Base-by-base conservation (phyloP, 2,888 invertebrate species). In the Lypha dubia region DNA sequence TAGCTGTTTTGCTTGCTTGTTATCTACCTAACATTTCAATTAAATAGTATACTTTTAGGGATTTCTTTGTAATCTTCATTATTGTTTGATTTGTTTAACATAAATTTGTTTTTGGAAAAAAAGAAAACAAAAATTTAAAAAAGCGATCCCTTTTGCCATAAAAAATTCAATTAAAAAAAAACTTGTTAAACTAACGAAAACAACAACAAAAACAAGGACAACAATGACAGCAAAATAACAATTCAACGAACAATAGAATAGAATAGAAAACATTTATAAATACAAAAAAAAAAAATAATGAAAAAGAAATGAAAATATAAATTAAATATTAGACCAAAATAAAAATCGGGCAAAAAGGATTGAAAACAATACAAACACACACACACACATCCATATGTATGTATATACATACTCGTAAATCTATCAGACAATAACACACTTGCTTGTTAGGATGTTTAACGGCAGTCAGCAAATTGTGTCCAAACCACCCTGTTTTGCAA, bases 81-180 rank as follows among this genome's bases (percentile, higher is more conserved):
- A 38, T 70, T 81, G 67, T 68, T 65, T 68, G 83, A 68, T 77
- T 73, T 63, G 77, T 73, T 83, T 24, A 74, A 79, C 67, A 83
- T 77, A 74, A 83, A 83, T 82, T 82, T 68, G 35, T 32, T 44
- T 38, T 81, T 53, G 60, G 24, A 41, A 60, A 51, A 41, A 28
- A 46, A 20, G 17, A 51, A 53, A 24, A 35, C 15, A 44, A 24
- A n/a, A 0, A 20, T 13, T 17, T 17, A 20, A 28, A 44, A 73
- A 60, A 24, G 4, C 2, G 17, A 75, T 58, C 58, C 70, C 75
- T 75, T 71, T 76, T 58, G 75, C 24, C 2, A 22, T 20, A 68
- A 84, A 79, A 79, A 79, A 75, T 62, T 84, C 83, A 84, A 84
- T 84, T 79, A 84, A 79, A 84, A 82, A n/a, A n/a, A 71, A 83